Conservation (phyloP, 2,888 invertebrate genomes). For the Malthinus seriepunctatus region DNA sequence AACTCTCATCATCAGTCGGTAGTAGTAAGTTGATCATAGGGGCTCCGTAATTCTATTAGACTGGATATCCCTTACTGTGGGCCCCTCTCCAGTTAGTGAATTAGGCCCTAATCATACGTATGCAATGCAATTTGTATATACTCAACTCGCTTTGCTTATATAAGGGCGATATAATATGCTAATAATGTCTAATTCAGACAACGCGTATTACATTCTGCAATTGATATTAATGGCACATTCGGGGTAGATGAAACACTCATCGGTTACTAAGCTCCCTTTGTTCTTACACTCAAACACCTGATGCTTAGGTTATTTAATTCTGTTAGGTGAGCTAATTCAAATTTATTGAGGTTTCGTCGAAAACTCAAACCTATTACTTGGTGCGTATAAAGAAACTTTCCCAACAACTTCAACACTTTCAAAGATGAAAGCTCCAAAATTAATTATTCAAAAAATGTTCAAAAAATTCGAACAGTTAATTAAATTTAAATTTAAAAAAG, state of each 20-base stretch:
- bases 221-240: constrained; percentile 46
- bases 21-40: constrained; percentile 51
- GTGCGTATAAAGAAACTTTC: no score
- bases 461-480: background rate
- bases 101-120: constrained; percentile 52
- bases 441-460: background rate
- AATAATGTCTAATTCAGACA: constrained; percentile 45
- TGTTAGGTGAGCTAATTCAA: constrained; percentile 18
- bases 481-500: constrained; percentile 18
- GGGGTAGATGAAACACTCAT: constrained; percentile 26
- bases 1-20: constrained; percentile 30
- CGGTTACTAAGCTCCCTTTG: constrained; percentile 23
- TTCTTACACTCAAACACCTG: constrained; percentile 26
- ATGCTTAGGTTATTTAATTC: constrained; percentile 27
- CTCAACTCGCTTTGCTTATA: constrained; percentile 37
- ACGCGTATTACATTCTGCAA: constrained; percentile 44
- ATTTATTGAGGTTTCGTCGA: constrained; percentile 16
- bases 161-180: constrained; percentile 46
- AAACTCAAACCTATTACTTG: background rate
- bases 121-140: constrained; percentile 49
- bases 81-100: constrained; percentile 48
- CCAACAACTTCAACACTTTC: background rate
- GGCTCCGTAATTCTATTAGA: constrained; percentile 51
- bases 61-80: constrained; percentile 51
- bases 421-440: background rate